Conservation (phyloP, 2,113 vertebrate species). For the Ramphastos sulfuratus region DNA sequence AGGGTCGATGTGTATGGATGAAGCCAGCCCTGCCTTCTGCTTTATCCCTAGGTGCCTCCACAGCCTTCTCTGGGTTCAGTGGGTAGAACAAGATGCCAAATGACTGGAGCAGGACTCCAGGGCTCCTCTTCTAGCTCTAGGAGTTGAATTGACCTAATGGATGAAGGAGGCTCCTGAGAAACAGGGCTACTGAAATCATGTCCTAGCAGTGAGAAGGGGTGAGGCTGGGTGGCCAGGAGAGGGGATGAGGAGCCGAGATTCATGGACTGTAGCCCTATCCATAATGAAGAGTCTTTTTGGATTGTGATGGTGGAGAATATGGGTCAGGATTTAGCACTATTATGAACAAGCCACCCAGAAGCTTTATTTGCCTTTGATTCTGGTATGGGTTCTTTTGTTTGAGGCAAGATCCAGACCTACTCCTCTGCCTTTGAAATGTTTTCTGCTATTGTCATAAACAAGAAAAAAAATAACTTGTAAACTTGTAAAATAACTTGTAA, state of each 20-base stretch:
- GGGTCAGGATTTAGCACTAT: neutral
- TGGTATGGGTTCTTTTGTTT: constrained; percentile 28
- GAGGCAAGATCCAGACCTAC: neutral
- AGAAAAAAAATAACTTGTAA: neutral
- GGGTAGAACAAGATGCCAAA: neutral
- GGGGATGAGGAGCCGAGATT: neutral
- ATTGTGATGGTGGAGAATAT: neutral
- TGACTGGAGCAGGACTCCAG: neutral
- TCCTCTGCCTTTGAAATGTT: constrained; percentile 55
- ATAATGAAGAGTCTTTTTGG: neutral
- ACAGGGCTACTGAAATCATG: neutral
- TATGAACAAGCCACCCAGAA: constrained; percentile 7
- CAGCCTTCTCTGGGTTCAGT: neutral
- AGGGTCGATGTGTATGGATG: neutral
- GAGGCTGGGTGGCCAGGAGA: neutral
- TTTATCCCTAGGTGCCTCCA: neutral
- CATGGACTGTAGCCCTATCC: neutral
- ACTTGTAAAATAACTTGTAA: too few relatives aligned
- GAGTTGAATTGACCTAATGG: neutral
- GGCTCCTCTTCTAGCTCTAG: neutral
- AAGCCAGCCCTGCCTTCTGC: neutral
- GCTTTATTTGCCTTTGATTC: constrained; percentile 40
- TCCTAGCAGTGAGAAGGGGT: neutral
- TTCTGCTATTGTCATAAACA: neutral
- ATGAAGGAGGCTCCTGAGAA: neutral